Conservation (phyloP, 1,140 invertebrate species). For the Aphelinus atriplicis region DNA sequence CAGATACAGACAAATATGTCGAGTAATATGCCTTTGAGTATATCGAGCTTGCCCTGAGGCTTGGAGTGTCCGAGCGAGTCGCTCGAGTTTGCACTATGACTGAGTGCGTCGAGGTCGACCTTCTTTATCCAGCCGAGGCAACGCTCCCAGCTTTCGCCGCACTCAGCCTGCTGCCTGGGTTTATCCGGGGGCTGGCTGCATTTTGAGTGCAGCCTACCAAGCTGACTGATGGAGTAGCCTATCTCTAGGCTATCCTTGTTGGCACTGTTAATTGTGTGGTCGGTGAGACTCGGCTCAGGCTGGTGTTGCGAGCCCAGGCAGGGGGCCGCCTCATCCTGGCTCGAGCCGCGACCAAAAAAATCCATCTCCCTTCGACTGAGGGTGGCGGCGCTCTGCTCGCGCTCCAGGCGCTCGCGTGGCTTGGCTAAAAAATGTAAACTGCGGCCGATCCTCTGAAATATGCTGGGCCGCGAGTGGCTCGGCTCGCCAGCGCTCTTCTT, state of each 20-base stretch:
- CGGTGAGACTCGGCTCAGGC: constrained; percentile 37
- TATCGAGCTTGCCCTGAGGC: constrained; percentile 56
- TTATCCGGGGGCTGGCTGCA: constrained; percentile 43
- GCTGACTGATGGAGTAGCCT: constrained; percentile 56
- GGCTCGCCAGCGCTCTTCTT: not conserved
- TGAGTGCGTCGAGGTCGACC: constrained; percentile 47
- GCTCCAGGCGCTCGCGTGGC: constrained; percentile 36
- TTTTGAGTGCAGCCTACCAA: constrained; percentile 45
- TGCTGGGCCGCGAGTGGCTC: constrained; percentile 45
- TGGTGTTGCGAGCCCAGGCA: not conserved
- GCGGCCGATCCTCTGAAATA: constrained; percentile 51
- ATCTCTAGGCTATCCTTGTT: constrained; percentile 58
- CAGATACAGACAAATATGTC: constrained; percentile 62
- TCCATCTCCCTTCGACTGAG: constrained; percentile 41
- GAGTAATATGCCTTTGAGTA: constrained; percentile 57
- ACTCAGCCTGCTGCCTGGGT: constrained; percentile 31
- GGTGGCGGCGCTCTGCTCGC: constrained; percentile 10
- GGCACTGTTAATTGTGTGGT: constrained; percentile 40
- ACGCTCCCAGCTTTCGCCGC: constrained; percentile 43
- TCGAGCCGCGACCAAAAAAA: constrained; percentile 46
- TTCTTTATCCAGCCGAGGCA: constrained; percentile 50
- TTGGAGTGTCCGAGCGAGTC: constrained; percentile 49
- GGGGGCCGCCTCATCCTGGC: not conserved
- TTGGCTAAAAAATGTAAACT: constrained; percentile 54
- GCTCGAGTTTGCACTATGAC: constrained; percentile 47